phyloP scores from a whole-genome alignment of 2,113 vertebrate species.

The Varanus salvator region DNA sequence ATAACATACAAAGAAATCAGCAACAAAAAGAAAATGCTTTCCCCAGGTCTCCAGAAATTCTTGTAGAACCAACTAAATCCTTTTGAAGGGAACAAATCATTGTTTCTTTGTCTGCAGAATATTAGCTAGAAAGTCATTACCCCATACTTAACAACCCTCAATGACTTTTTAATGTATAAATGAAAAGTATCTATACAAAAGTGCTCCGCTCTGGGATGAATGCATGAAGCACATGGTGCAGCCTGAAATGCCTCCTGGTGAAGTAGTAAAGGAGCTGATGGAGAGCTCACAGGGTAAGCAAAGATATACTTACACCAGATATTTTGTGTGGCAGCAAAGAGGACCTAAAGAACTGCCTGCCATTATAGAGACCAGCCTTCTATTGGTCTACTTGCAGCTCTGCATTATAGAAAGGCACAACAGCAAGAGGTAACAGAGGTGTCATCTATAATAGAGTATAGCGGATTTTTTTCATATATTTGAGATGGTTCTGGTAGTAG shows the following conservation, averaged over 20 bases:
- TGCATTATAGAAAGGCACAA: not conserved
- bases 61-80: conserved; percentile 40
- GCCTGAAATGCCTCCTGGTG: not conserved
- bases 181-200: conserved; percentile 38
- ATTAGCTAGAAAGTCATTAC: conserved; percentile 65
- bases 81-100: conserved; percentile 59
- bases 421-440: not conserved
- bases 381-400: not conserved
- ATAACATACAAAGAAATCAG: conserved; percentile 9
- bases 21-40: conserved; percentile 41
- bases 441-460: not conserved
- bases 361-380: not conserved
- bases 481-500: too few species aligned
- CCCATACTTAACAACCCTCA: conserved; percentile 64
- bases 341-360: not conserved
- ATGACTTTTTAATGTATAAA: conserved; percentile 18
- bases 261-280: conserved; percentile 41
- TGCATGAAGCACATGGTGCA: conserved; percentile 44
- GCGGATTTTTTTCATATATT: too few species aligned
- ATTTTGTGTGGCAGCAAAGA: not conserved
- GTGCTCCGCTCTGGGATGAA: conserved; percentile 40
- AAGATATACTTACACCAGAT: not conserved
- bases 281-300: not conserved
- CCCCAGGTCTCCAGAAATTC: conserved; percentile 53
- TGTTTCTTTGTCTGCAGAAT: conserved; percentile 55